phyloP scores from a whole-genome alignment of 2,797 vertebrate genomes.

The Sebastolobus altivelis region DNA sequence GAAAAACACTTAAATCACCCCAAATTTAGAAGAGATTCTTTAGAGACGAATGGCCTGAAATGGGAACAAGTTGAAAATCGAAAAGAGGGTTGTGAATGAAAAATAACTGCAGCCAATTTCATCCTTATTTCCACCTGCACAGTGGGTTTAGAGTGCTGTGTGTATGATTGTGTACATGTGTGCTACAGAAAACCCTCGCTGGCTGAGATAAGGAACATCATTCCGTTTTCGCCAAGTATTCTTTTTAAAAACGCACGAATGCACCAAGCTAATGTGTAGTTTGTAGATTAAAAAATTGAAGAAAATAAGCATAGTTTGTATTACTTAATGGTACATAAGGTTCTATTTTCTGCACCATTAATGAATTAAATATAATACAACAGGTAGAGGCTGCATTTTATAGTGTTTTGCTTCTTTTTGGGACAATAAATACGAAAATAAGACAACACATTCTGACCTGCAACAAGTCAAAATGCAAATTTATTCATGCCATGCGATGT shows the following conservation, averaged over 20 bases:
- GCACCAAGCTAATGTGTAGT: constrained; percentile 2
- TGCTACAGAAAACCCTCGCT: neutral
- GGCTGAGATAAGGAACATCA: constrained; percentile 27
- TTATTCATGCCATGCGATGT: constrained; percentile 32
- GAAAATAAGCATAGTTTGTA: constrained; percentile 22
- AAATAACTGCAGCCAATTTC: constrained; percentile 75
- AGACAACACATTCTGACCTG: constrained; percentile 31
- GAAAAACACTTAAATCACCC: constrained; percentile 50
- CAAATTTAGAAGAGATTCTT: constrained; percentile 61
- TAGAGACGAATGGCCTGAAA: constrained; percentile 58
- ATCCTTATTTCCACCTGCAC: constrained; percentile 72
- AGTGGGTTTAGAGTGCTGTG: constrained; percentile 28
- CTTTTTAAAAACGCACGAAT: neutral
- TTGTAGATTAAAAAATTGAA: constrained; percentile 16
- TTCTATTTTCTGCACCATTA: constrained; percentile 26
- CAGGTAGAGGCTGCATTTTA: neutral
- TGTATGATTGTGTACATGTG: constrained; percentile 21
- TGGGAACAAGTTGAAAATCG: constrained; percentile 70
- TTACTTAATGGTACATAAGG: constrained; percentile 23
- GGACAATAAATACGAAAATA: constrained; percentile 28
- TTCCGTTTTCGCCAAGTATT: constrained; percentile 25
- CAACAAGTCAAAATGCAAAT: constrained; percentile 59
- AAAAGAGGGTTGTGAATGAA: constrained; percentile 70
- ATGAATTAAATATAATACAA: constrained; percentile 4
- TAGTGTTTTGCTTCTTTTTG: constrained; percentile 15